Base-by-base conservation (phyloP, 2,888 invertebrate species). In the Scaptomyza reducta region DNA sequence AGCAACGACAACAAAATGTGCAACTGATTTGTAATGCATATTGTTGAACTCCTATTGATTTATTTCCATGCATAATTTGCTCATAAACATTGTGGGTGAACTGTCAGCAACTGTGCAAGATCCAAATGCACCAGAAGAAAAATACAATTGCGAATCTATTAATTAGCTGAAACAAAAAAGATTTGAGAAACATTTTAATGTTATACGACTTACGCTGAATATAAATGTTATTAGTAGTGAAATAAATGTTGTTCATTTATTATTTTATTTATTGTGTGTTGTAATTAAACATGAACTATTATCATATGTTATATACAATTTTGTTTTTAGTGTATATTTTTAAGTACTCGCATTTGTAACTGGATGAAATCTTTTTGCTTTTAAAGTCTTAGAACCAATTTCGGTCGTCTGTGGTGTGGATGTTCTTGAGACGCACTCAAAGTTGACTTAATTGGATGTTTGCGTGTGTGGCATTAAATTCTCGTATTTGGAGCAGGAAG, bases 401-500 rank as follows among this genome's bases (percentile, higher is more conserved):
- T 49, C 29, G 51, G 27, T 70, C 38, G 44, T 18, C 10, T 33
- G 47, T 33, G 9, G 33, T 16, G 49, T 56, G 47, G 45, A 41
- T 50, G 13, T 59, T 58, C 16, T 16, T 61, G 35, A 53, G 46
- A 55, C 54, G 46, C 35, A 38, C 49, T 69, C 14, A 6, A 42
- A 80, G 72, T 74, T 72, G 65, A 69, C 64, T 59, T 79, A 87
- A 84, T 86, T 74, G 72, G 73, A 31, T 53, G 67, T 72, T 84
- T 86, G 84, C 84, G 84, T 84, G 78, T 68, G 78, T 68, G 76
- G 86, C 78, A 62, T 60, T 74, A 67, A 63, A 58, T 75, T 74
- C 67, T 76, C 55, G 46, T 70, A 87, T 85, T 82, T 84, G 78
- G 87, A 86, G 88, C 84, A 84, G 83, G 86, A 88, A 84, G 87